Percentiles rank a stretch among this genome's conserved stretches.
These are phyloP conservation scores for Chrysopa pallens DNA, from an alignment of 1,140 invertebrate genomes.

Conservation along the genomic window DNA sequence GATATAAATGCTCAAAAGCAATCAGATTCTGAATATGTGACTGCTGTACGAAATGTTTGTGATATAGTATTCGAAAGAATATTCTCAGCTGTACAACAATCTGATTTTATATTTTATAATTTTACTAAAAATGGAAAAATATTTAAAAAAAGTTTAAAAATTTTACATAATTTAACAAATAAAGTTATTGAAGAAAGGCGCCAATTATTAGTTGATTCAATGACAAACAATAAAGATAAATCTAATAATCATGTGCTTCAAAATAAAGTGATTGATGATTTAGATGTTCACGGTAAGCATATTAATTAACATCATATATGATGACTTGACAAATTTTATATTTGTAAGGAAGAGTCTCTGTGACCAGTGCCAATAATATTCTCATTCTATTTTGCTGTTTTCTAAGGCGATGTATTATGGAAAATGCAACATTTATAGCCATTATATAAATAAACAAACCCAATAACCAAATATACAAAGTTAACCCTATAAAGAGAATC, in stretches of 20 bases:
- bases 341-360: too few relatives aligned
- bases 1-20: conserved; percentile 53
- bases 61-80: conserved; percentile 20
- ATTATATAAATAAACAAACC: too few relatives aligned
- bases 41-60: conserved; percentile 38
- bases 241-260: conserved; percentile 1
- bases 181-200: conserved; percentile 30
- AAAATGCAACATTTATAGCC: too few relatives aligned
- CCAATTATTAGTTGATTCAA: conserved; percentile 12
- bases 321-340: too few relatives aligned
- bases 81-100: conserved; percentile 19
- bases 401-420: too few relatives aligned
- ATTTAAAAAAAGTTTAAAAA: conserved; percentile 34
- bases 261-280: neutral
- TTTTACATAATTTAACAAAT: conserved; percentile 48
- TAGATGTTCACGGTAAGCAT: neutral
- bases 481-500: too few relatives aligned
- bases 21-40: conserved; percentile 50
- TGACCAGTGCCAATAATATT: too few relatives aligned
- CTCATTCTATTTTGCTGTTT: too few relatives aligned
- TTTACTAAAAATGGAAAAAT: conserved; percentile 18
- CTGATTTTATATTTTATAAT: conserved; percentile 19
- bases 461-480: too few relatives aligned
- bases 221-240: conserved; percentile 12
- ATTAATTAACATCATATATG: too few relatives aligned